phyloP scores from a whole-genome alignment of 2,113 vertebrate species.

The Camelus dromedarius region DNA sequence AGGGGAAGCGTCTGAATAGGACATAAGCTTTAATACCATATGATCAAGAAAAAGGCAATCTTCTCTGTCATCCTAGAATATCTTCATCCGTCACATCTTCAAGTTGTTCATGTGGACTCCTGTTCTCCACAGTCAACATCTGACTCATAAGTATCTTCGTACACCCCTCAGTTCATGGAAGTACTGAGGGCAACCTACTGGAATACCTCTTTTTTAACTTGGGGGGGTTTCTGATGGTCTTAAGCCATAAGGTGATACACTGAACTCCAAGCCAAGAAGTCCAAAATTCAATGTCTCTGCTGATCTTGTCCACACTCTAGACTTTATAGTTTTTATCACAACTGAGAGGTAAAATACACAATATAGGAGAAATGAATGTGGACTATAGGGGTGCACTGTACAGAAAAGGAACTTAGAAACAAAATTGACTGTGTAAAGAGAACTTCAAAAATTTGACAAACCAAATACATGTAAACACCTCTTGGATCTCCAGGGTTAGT shows the following conservation, averaged over 20 bases:
- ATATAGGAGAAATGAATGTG: conserved; percentile 44
- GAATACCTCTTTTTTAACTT: conserved; percentile 23
- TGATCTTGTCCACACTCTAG: neutral
- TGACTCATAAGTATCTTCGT: accelerated
- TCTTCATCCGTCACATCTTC: neutral
- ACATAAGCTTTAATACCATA: neutral
- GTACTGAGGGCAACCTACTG: neutral
- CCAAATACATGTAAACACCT: conserved; percentile 79
- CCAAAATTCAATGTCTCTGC: conserved; percentile 39
- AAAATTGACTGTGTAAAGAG: conserved; percentile 80
- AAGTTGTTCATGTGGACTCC: neutral
- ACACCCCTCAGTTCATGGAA: neutral
- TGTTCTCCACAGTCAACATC: neutral
- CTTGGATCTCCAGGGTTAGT: conserved; percentile 72
- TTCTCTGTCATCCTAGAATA: neutral
- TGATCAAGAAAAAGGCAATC: neutral
- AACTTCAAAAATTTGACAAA: conserved; percentile 81
- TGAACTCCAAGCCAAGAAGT: conserved; percentile 74
- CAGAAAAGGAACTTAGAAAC: conserved; percentile 69
- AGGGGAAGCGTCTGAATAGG: neutral
- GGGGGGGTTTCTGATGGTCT: neutral
- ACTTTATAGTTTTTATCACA: conserved; percentile 57
- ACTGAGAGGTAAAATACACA: conserved; percentile 49
- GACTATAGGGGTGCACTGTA: conserved; percentile 46
- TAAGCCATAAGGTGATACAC: conserved; percentile 51